Evolutionary conservation across 2,113 vertebrate species (phyloP), one percentile per base, ranked within the genome.

Genomic region (Brachypodius melanocephalos): DNA sequence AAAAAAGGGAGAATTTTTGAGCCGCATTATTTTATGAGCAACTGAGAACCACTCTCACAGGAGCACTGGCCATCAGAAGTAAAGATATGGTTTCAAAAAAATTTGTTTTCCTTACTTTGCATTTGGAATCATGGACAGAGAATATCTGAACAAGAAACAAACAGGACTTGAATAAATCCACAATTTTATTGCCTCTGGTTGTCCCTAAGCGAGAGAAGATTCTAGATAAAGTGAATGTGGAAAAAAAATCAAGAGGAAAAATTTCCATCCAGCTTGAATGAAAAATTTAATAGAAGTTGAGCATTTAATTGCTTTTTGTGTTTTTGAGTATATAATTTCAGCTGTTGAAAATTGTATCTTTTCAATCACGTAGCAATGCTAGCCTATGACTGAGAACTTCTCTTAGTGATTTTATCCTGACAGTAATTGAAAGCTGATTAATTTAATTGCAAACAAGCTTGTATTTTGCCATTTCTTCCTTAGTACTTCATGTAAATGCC

Each of bases 391-490:
- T 78, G 83, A 77, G 81, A 93, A 92, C 73, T 85, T 85, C 51
- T 95, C 52, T 63, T 87, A 80, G 72, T 73, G 36, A 77, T 89
- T 94, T 96, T 85, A 93, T 93, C 43, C 72, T 96, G 88, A 74
- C 85, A 88, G 71, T 93, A 95, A 94, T 93, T 95, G 94, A 95
- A 95, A 96, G 65, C 62, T 93, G 83, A 94, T 96, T 92, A 96
- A 93, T 96, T 91, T 95, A 97, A 97, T 96, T 96, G 84, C 85
- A 91, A 84, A 71, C 61, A 95, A 86, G 71, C 89, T 95, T 84
- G 79, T 92, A 73, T 95, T 91, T 95, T 82, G 26, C 58, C 15
- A 21, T 92, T 75, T 91, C 48, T 89, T 76, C 36, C 31, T 84
- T 62, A 89, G 32, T 75, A 29, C 28, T 72, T 85, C 29, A 38